These are phyloP conservation scores for Eclectus roratus DNA, from an alignment of 2,113 vertebrate species.

Conservation along the genomic window DNA sequence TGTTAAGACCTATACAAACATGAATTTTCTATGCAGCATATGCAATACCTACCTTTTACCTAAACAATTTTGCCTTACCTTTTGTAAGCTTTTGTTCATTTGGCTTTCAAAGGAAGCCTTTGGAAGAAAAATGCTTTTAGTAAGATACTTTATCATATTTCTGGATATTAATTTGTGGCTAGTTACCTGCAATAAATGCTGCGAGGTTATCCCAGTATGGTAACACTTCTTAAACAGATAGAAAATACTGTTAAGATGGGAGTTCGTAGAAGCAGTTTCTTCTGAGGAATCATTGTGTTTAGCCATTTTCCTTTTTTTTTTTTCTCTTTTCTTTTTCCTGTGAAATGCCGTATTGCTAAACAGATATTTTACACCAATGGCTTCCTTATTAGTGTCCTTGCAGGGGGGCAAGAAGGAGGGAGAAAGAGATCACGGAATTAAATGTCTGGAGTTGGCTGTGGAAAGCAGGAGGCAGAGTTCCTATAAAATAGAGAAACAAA, in stretches of 20 bases:
- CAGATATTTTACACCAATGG: not conserved
- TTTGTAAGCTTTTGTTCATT: not conserved
- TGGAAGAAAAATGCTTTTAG: not conserved
- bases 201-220: not conserved
- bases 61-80: not conserved
- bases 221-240: not conserved
- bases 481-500: not conserved
- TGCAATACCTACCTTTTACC: not conserved
- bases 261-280: not conserved
- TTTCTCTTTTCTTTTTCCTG: fast-evolving
- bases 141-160: not conserved
- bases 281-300: not conserved
- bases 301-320: not conserved
- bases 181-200: not conserved
- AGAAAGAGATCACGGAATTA: not conserved
- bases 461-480: not conserved
- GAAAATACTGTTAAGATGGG: not conserved
- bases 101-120: not conserved
- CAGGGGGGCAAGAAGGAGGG: not conserved
- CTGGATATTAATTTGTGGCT: not conserved
- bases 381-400: not conserved
- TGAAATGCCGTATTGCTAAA: not conserved
- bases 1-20: not conserved
- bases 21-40: not conserved
- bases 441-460: not conserved